phyloP scores from a whole-genome alignment of 2,113 vertebrate species.

The Balaenoptera acutorostrata region DNA sequence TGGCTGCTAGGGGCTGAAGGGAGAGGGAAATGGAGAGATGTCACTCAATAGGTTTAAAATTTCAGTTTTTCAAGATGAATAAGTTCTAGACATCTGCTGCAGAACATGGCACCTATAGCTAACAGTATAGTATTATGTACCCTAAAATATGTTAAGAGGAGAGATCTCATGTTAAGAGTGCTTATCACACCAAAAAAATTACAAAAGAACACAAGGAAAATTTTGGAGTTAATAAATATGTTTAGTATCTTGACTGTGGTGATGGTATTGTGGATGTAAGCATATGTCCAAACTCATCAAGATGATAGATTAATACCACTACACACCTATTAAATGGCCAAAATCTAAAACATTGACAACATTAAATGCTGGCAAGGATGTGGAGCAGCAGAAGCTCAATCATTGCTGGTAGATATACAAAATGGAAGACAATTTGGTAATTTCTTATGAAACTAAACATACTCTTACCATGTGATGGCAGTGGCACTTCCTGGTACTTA shows the following conservation, averaged over 20 bases:
- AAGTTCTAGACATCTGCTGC: neutral
- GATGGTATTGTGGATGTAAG: neutral
- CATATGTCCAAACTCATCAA: neutral
- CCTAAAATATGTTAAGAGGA: neutral
- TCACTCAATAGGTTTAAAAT: neutral
- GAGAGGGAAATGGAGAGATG: too few species aligned
- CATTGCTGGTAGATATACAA: neutral
- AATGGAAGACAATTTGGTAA: neutral
- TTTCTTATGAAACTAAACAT: neutral
- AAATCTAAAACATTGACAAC: neutral
- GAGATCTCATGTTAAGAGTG: neutral
- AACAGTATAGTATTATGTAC: neutral
- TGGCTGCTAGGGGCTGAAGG: too few species aligned
- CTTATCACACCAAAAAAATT: neutral
- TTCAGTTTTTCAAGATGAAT: neutral
- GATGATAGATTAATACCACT: neutral
- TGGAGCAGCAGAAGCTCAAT: neutral
- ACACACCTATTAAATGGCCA: neutral
- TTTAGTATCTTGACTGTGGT: neutral
- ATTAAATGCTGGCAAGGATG: neutral
- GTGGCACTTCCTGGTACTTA: neutral
- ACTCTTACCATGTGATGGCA: neutral
- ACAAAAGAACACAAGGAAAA: neutral
- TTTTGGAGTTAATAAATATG: neutral
- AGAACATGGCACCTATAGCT: neutral